These are phyloP conservation scores for Neodontobutis hainanensis DNA, from an alignment of 2,113 vertebrate genomes.

Conservation along the genomic window DNA sequence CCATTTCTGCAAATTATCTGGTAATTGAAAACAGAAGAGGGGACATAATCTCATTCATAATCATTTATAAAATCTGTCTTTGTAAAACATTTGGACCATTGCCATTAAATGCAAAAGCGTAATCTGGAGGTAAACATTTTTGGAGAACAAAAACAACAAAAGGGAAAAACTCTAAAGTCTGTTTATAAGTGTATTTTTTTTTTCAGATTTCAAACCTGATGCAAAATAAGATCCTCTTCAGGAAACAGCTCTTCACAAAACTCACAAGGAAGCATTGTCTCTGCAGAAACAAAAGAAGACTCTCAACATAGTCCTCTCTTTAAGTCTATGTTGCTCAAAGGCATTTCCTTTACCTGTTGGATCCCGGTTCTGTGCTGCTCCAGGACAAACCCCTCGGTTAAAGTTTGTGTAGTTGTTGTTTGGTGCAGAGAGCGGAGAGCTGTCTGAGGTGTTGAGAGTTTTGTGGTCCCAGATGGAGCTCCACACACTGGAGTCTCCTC, in stretches of 20 bases:
- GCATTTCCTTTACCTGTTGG: conserved; percentile 56
- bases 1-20: too few relatives aligned
- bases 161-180: too few relatives aligned
- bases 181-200: too few relatives aligned
- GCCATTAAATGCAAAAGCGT: too few relatives aligned
- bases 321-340: too few relatives aligned
- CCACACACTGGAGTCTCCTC: conserved; percentile 65
- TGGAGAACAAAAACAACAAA: too few relatives aligned
- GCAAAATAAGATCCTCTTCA: conserved; percentile 92
- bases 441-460: conserved; percentile 39
- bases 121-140: too few relatives aligned
- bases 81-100: too few relatives aligned
- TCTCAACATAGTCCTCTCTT: background rate
- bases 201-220: conserved; percentile 83
- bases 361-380: conserved; percentile 40
- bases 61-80: too few relatives aligned
- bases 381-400: conserved; percentile 33
- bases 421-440: conserved; percentile 40
- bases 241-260: conserved; percentile 97
- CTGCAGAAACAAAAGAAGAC: conserved; percentile 19
- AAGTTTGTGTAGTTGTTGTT: conserved; percentile 69
- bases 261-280: conserved; percentile 91
- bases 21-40: too few relatives aligned
- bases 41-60: too few relatives aligned
- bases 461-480: conserved; percentile 75